These are phyloP conservation scores for Gari tellinella DNA, from an alignment of 2,888 invertebrate species.

Conservation along the genomic window DNA sequence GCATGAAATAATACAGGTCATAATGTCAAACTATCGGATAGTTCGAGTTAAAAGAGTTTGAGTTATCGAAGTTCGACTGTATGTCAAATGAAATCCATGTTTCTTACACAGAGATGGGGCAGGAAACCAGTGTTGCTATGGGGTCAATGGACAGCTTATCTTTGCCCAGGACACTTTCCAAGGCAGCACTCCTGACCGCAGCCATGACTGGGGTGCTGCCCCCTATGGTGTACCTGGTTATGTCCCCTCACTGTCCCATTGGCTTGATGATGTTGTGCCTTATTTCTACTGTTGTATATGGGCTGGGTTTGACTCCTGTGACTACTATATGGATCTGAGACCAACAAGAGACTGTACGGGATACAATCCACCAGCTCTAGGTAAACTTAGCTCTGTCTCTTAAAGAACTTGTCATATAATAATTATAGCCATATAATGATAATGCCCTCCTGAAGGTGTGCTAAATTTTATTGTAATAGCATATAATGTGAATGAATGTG, in stretches of 20 bases:
- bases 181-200: conserved; percentile 89
- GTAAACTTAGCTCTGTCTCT: conserved; percentile 81
- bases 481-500: too few relatives aligned
- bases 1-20: too few relatives aligned
- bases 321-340: conserved; percentile 94
- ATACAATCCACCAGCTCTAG: conserved; percentile 95
- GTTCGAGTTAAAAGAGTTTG: too few relatives aligned
- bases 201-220: conserved; percentile 85
- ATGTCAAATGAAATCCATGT: too few relatives aligned
- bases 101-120: conserved; percentile 69
- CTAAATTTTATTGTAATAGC: too few relatives aligned
- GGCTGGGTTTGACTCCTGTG: conserved; percentile 95
- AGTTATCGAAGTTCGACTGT: too few relatives aligned
- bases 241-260: conserved; percentile 96
- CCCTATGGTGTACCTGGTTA: conserved; percentile 89
- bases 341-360: conserved; percentile 98
- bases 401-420: too few relatives aligned
- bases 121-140: conserved; percentile 99
- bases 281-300: conserved; percentile 97
- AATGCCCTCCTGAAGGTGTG: too few relatives aligned
- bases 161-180: conserved; percentile 97
- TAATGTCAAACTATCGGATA: too few relatives aligned
- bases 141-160: conserved; percentile 95
- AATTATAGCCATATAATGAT: too few relatives aligned
- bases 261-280: conserved; percentile 97